Base-by-base conservation (phyloP, 2,797 vertebrate species). In the Halcyon leucocephala region DNA sequence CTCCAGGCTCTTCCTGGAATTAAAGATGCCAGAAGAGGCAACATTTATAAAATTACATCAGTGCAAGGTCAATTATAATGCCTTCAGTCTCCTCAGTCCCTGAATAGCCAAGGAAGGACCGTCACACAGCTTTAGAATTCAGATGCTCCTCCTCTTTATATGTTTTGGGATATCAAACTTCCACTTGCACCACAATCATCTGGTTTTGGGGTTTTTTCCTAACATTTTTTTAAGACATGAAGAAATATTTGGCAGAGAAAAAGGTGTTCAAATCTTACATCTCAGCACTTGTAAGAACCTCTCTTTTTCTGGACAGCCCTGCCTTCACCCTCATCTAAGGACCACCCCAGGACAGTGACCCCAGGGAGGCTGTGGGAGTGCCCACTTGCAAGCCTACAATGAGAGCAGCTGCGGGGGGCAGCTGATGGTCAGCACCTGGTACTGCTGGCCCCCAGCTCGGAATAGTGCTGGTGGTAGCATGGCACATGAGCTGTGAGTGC, bases 181-280 rank as follows among this genome's bases (percentile, higher is more conserved):
- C 16, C 13, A 22, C 5, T 84, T 92, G 24, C 16, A 60, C 7
- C 14, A 28, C 0, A 0, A 14, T 52, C 0, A 57, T 62, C 49
- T 7, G 26, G n/a, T 51, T 44, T 28, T 21, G 46, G 21, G 11
- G 19, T n/a, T 20, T 9, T 2, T 2, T 0, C 13, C 14, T 49
- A 65, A 31, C 2, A 4, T 51, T 7, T 83, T 64, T 64, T 83
- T 5, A 69, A 74, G 31, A 65, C 1, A 26, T 48, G 8, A 89
- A 21, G 2, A 76, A 57, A 62, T 29, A 7, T 66, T 72, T 82
- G 12, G 1, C 19, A 81, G 39, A 88, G 14, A 81, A 37, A 77
- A 78, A 85, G 6, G 11, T 46, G 14, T 66, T 66, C 16, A 66
- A 58, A 66, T 73, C 37, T 60, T 58, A 25, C 8, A 58, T 21